Conservation (phyloP, 2,113 vertebrate species). For the Terrapene triunguis region DNA sequence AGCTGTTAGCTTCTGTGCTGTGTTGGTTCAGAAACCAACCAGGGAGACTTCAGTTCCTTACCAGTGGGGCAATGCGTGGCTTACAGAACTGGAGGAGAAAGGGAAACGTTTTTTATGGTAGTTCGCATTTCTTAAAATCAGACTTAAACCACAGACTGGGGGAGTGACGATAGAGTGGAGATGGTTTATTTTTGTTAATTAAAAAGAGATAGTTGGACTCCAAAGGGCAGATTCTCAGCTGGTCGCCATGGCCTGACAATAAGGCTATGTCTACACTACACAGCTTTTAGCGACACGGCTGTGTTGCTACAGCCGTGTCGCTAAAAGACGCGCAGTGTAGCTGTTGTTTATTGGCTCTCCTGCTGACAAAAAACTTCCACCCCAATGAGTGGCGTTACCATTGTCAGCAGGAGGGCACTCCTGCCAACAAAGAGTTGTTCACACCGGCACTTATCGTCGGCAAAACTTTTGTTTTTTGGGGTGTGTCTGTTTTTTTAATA, state of each 20-base stretch:
- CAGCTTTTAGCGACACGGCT: too few relatives aligned
- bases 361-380: too few relatives aligned
- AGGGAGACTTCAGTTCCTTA: neutral
- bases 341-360: too few relatives aligned
- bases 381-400: too few relatives aligned
- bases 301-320: too few relatives aligned
- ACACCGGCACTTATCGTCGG: too few relatives aligned
- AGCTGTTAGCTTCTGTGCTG: neutral
- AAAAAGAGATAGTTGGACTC: neutral
- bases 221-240: neutral
- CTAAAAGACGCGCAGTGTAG: too few relatives aligned
- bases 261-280: neutral
- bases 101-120: fast-evolving
- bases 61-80: neutral
- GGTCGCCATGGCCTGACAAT: neutral
- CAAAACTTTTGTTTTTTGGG: too few relatives aligned
- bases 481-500: too few relatives aligned
- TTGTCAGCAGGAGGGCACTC: too few relatives aligned
- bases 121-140: neutral
- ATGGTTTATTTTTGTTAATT: neutral
- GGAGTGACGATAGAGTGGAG: neutral
- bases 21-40: neutral
- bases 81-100: neutral
- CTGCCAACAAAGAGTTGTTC: too few relatives aligned
- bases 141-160: neutral